A percentile compares a stretch with the other conserved stretches of the same genome.
phyloP scores from a whole-genome alignment of 2,113 vertebrate genomes.

The Lepus americanus region DNA sequence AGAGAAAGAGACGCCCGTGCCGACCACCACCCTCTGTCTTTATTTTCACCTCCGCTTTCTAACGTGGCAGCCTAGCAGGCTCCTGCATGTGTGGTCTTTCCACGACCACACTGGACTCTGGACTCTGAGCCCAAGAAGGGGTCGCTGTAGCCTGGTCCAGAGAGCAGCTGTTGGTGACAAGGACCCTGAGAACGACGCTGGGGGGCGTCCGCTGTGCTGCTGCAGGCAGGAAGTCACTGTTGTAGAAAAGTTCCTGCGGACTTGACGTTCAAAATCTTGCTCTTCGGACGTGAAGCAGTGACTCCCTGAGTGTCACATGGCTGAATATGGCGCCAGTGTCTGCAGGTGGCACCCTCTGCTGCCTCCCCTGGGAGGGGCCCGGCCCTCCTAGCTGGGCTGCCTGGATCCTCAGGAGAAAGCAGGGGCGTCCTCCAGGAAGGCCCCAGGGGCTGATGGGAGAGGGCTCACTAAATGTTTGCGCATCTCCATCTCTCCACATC shows the following conservation, averaged over 20 bases:
- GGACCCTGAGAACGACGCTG: not conserved
- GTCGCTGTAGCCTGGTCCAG: rapidly evolving
- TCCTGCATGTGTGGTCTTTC: not conserved
- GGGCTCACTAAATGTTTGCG: not conserved
- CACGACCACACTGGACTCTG: not conserved
- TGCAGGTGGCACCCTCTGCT: not conserved
- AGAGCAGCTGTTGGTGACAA: not conserved
- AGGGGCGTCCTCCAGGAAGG: not conserved
- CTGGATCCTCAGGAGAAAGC: not conserved
- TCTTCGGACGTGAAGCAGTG: not conserved
- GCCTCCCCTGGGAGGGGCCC: not conserved
- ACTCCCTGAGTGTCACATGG: not conserved
- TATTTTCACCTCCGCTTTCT: not conserved
- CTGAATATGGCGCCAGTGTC: not conserved
- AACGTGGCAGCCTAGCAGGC: not conserved
- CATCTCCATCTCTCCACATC: not conserved
- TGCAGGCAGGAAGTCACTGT: not conserved
- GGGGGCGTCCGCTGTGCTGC: not conserved
- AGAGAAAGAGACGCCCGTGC: too few relatives aligned
- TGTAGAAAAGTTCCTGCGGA: not conserved
- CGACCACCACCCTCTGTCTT: rapidly evolving
- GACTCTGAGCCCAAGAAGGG: conserved; percentile 7
- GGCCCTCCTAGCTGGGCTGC: not conserved
- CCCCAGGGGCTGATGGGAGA: not conserved
- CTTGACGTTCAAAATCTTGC: not conserved